Evolutionary conservation across 2,113 vertebrate species (phyloP), one percentile per base, ranked within the genome.

Genomic region (Prunella himalayana): DNA sequence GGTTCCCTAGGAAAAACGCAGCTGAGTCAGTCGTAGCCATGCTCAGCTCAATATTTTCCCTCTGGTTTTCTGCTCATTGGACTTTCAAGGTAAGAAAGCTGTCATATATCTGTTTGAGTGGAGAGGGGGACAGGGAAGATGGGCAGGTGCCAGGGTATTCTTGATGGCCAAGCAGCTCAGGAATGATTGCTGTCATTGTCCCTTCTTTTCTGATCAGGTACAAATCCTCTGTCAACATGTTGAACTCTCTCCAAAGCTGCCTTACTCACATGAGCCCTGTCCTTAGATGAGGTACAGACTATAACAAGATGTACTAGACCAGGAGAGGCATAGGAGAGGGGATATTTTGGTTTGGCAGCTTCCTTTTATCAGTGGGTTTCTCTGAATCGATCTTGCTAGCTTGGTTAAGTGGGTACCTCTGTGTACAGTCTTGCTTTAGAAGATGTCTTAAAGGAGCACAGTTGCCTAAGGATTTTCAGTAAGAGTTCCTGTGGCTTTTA

Each of bases 371-470:
- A 8, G 8, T 28, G 13, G 3, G 19, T 78, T 78, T 88, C 16
- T 78, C 65, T 73, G 37, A 78, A 61, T 49, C 0, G 0, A 3
- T 78, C 20, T 78, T 31, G 17, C 22, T 57, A 11, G 3, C 18
- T 63, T 66, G 19, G 7, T 22, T 70, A n/a, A 61, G 41, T 31
- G 24, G 66, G 79, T 31, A 88, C 47, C 12, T 78, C 18, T 45
- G 31, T 61, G 50, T 20, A 25, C 41, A 53, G n/a, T 59, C 44
- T 78, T 85, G 17, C 35, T 79, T 25, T 68, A 79, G 65, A 69
- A 65, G n/a, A 30, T 42, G 30, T 39, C 41, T 83, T 76, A 56
- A 59, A 28, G 79, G 28, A 64, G 35, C 25, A 41, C 2, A 6
- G 22, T 25, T 31, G 25, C 39, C 20, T 50, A 63, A 75, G 35